Base-by-base conservation (phyloP, 2,888 invertebrate species). In the Crepidodera aurea region DNA sequence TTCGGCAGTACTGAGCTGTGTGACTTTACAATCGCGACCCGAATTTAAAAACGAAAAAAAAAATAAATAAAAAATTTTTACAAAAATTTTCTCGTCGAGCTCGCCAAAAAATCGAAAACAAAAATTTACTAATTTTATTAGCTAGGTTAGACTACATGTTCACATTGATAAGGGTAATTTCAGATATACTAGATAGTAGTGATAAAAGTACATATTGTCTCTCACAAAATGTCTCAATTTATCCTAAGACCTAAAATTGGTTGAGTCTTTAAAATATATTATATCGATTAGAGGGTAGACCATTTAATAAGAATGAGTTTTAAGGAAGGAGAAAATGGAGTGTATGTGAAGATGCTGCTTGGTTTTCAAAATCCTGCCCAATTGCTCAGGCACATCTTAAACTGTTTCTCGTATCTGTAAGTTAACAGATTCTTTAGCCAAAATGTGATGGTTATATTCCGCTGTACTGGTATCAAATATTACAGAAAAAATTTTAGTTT, bases 1-100 rank as follows among this genome's bases (percentile, higher is more conserved):
- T 58, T 69, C 75, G 77, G 77, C 77, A 77, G 77, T 77, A 75
- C 75, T 72, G 76, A 77, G 76, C 76, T 77, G 75, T 73, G 72
- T 75, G 69, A 74, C 72, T 71, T 73, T 66, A 71, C 73, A 70
- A 72, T 67, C 68, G 69, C 70, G 65, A 67, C 70, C 68, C 69
- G 68, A 69, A 67, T 57, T 37, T 53, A 64, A 63, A 56, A 54
- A 63, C 50, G 58, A 66, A 60, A 59, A 54, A 63, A 53, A 60
- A 66, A 60, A 59, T 63, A n/a, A n/a, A n/a, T n/a, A n/a, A n/a
- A 59, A 64, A 66, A 65, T 63, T 65, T 67, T 55, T 63, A 62
- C 54, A 65, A 62, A 60, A 56, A 39, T 42, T 51, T 18, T 29
- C 8, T 16, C 19, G 12, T 6, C 34, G 39, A 51, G 48, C 50